phyloP scores from a whole-genome alignment of 2,888 invertebrate species.

The Drosophila pseudotakahashii region DNA sequence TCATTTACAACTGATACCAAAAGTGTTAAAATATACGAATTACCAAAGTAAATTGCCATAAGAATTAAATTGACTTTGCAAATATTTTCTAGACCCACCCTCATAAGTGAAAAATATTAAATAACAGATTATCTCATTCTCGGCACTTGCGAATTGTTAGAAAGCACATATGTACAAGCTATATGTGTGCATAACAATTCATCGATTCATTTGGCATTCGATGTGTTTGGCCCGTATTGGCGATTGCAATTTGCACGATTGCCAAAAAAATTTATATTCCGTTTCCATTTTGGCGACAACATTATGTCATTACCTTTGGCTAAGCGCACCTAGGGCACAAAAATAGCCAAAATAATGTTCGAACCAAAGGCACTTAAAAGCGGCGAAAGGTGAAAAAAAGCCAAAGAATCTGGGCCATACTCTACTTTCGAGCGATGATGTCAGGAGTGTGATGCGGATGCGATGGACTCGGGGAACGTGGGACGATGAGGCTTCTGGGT shows the following conservation, averaged over 20 bases:
- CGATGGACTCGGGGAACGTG: slow-evolving; percentile 42
- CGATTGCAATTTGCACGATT: slow-evolving; percentile 54
- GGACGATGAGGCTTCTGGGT: slow-evolving; percentile 61
- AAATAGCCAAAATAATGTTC: slow-evolving; percentile 34
- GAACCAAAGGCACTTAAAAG: slow-evolving; percentile 12
- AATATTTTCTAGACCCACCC: slow-evolving; percentile 11
- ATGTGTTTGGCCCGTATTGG: slow-evolving; percentile 46
- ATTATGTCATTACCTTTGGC: slow-evolving; percentile 53
- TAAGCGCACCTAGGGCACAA: slow-evolving; percentile 10
- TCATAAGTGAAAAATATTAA: slow-evolving; percentile 26
- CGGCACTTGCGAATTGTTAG: slow-evolving; percentile 26
- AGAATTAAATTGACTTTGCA: background rate
- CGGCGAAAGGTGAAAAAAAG: slow-evolving; percentile 34
- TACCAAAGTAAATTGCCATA: background rate
- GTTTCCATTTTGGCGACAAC: slow-evolving; percentile 47
- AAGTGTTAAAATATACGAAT: background rate
- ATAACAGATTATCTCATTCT: slow-evolving; percentile 42
- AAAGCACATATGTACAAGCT: slow-evolving; percentile 11
- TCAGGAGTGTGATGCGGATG: slow-evolving; percentile 27
- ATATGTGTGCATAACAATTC: slow-evolving; percentile 39
- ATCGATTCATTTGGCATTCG: slow-evolving; percentile 52
- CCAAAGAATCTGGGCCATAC: slow-evolving; percentile 41
- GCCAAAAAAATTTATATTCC: slow-evolving; percentile 49
- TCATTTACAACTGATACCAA: background rate
- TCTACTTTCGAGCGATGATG: slow-evolving; percentile 51